These are phyloP conservation scores for Hirtodrosophila trivittata DNA, from an alignment of 2,888 invertebrate genomes.

Conservation along the genomic window DNA sequence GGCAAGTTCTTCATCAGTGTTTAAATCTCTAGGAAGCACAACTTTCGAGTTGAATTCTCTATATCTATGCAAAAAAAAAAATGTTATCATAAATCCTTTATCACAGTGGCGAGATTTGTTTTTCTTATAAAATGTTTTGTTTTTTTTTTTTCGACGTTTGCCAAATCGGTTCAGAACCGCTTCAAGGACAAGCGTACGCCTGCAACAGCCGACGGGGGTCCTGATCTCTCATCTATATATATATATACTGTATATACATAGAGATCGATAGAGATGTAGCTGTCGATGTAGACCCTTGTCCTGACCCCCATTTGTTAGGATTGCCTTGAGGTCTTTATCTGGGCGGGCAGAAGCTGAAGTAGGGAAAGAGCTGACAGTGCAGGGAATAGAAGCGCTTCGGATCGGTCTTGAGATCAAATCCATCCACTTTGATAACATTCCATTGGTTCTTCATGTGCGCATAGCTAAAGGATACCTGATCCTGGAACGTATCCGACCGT, in stretches of 20 bases:
- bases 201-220: slow-evolving; percentile 56
- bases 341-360: slow-evolving; percentile 91
- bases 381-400: slow-evolving; percentile 95
- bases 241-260: not conserved
- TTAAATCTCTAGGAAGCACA: slow-evolving; percentile 70
- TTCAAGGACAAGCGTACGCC: slow-evolving; percentile 55
- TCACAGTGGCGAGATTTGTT: slow-evolving; percentile 78
- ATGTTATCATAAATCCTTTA: slow-evolving; percentile 17
- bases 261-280: not conserved
- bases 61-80: slow-evolving; percentile 50
- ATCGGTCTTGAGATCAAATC: slow-evolving; percentile 91
- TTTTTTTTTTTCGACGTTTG: slow-evolving; percentile 57
- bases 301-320: too few relatives aligned
- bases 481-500: slow-evolving; percentile 90
- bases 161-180: slow-evolving; percentile 63
- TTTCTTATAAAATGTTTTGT: slow-evolving; percentile 14
- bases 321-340: slow-evolving; percentile 84
- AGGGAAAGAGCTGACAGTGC: slow-evolving; percentile 94
- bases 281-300: too few relatives aligned
- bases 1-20: slow-evolving; percentile 52
- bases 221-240: not conserved
- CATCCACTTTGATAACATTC: slow-evolving; percentile 94
- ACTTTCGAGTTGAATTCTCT: slow-evolving; percentile 57
- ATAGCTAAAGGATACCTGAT: slow-evolving; percentile 96
- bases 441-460: slow-evolving; percentile 91